Percentiles rank a stretch among this genome's conserved stretches.
Conservation (phyloP, 1,140 invertebrate species). For the Drosophila ercepeae region DNA sequence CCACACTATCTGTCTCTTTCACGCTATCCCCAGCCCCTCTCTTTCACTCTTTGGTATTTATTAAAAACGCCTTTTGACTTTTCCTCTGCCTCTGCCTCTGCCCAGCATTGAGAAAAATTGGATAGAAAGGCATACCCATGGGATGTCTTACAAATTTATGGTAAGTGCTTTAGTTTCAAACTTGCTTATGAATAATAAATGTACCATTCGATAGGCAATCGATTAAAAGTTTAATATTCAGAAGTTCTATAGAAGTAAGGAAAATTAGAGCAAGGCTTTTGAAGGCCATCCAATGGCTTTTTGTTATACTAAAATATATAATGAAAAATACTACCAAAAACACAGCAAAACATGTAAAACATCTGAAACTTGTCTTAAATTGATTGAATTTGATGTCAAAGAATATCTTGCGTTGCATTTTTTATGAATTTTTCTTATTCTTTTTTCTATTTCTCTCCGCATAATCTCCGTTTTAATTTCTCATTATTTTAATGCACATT, state of each 20-base stretch:
- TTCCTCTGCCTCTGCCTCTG: conserved; percentile 24
- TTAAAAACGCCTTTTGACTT: conserved; percentile 69
- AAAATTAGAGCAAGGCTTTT: not conserved
- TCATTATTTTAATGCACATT: conserved; percentile 58
- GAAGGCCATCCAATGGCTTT: not conserved
- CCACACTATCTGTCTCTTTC: conserved; percentile 7
- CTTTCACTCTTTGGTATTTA: conserved; percentile 39
- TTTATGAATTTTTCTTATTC: not conserved
- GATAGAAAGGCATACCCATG: not conserved
- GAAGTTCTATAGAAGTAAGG: not conserved
- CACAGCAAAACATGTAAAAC: not conserved
- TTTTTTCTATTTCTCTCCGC: no score
- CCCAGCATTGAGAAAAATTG: not conserved
- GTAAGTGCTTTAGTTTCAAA: conserved; percentile 43
- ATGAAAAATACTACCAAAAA: not conserved
- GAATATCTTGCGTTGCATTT: conserved; percentile 3
- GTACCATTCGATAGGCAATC: conserved; percentile 24
- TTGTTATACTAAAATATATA: no score
- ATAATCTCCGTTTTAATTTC: conserved; percentile 51
- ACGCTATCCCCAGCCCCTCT: not conserved
- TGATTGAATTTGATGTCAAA: conserved; percentile 10
- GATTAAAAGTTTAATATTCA: conserved; percentile 28
- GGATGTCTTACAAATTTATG: conserved; percentile 35
- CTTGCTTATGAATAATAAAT: conserved; percentile 40
- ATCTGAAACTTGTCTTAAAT: not conserved